A percentile compares a stretch with the other conserved stretches of the same genome.
Conservation (phyloP, 1,140 invertebrate species). For the Temnothorax nylanderi region DNA sequence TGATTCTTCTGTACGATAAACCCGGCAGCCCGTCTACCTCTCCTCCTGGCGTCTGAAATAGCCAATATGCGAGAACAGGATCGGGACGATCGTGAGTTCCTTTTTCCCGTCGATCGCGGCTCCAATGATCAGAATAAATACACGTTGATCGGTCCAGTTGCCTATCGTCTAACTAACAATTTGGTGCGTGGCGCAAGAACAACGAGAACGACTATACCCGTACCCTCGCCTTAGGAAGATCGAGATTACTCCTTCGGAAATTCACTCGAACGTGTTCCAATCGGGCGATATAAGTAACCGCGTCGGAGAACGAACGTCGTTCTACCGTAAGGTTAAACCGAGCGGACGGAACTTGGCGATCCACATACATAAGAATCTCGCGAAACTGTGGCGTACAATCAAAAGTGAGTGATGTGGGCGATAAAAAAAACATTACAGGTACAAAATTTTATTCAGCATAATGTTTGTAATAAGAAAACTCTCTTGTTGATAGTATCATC, state of each 20-base stretch:
- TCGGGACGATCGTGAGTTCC: slow-evolving; percentile 1
- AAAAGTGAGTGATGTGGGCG: not conserved
- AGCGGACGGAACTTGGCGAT: not conserved
- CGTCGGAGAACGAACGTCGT: slow-evolving; percentile 2
- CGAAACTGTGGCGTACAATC: not conserved
- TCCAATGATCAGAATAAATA: slow-evolving; percentile 61
- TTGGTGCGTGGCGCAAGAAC: slow-evolving; percentile 34
- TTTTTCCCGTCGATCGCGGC: slow-evolving; percentile 36
- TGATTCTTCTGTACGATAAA: slow-evolving; percentile 64
- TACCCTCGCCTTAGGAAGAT: slow-evolving; percentile 29
- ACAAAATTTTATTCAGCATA: not conserved
- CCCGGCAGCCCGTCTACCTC: slow-evolving; percentile 25
- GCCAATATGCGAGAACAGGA: slow-evolving; percentile 31
- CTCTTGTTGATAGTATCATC: not conserved
- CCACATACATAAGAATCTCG: not conserved
- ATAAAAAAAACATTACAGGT: not conserved
- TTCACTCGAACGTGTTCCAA: slow-evolving; percentile 65
- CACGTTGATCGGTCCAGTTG: slow-evolving; percentile 40
- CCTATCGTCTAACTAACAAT: slow-evolving; percentile 58
- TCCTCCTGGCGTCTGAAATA: slow-evolving; percentile 46
- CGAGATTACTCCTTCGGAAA: slow-evolving; percentile 55
- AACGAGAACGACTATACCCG: slow-evolving; percentile 26
- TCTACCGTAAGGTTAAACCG: not conserved
- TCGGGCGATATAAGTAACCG: slow-evolving; percentile 48
- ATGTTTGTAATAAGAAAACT: not conserved